Evolutionary conservation across 2,797 vertebrate species (phyloP), one percentile per base, ranked within the genome.

Genomic region (Cheirogaleus major): DNA sequence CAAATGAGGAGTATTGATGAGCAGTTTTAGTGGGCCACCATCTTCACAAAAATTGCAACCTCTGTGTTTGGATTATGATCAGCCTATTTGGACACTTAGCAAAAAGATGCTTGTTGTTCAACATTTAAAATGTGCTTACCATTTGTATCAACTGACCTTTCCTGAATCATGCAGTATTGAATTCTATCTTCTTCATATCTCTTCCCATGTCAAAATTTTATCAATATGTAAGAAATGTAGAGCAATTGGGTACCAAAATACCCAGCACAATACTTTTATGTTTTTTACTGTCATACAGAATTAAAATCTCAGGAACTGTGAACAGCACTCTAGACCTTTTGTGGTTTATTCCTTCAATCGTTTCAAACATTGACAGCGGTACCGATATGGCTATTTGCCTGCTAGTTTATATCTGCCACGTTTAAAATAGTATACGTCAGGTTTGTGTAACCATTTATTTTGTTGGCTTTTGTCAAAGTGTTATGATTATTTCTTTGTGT

Each of bases 401-500:
- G 55, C 48, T 85, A 52, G 45, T 91, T 90, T 86, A 0, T 63
- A 43, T 75, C 45, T 61, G 23, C 86, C 32, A 15, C 63, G 67
- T 79, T 93, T 89, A 72, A 92, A 96, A 59, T 48, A 43, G 18
- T 75, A 30, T 38, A 57, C 41, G 22, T 80, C 70, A 61, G 43
- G 9, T 63, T 75, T 95, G 43, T 87, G 22, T 80, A 79, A 72
- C 67, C 14, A 25, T 45, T 96, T 87, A 90, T 90, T 95, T 87
- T 88, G 2, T 95, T 96, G 83, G 80, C 65, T 59, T 61, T 72
- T 75, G 50, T 76, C 83, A 83, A 91, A 82, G 43, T 70, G 27
- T 89, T 94, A 52, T 59, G 80, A 89, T 80, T 22, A 87, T 48
- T 91, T 86, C 78, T 95, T 81, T 95, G 83, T 87, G 65, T 91